phyloP scores from a whole-genome alignment of 2,113 vertebrate species.

The Apaloderma vittatum region DNA sequence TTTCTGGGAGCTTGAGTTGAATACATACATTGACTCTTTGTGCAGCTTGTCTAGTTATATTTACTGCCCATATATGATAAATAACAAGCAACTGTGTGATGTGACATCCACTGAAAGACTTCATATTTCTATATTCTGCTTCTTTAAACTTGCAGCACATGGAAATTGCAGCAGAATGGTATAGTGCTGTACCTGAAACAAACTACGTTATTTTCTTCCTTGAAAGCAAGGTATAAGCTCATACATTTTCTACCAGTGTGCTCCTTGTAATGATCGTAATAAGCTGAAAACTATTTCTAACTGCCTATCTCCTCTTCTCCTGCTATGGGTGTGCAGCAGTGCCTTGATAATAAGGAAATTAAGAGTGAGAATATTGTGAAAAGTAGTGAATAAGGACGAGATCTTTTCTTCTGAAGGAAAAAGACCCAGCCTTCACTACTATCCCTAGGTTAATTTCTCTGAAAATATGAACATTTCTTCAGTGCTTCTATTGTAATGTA shows the following conservation, averaged over 20 bases:
- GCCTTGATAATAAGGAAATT: not conserved
- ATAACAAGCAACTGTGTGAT: not conserved
- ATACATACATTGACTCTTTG: not conserved
- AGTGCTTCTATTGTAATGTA: not conserved
- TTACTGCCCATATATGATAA: not conserved
- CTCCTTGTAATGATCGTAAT: not conserved
- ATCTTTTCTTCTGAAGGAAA: not conserved
- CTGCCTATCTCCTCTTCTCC: not conserved
- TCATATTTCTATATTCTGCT: not conserved
- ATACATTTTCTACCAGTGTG: not conserved
- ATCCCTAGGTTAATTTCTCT: not conserved
- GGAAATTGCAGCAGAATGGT: not conserved
- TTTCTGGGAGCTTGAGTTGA: not conserved
- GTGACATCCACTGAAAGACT: not conserved
- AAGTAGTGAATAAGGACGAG: not conserved
- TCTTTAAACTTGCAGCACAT: not conserved
- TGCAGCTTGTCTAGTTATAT: not conserved
- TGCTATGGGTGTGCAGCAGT: not conserved
- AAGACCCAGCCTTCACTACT: not conserved
- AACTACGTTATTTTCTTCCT: not conserved
- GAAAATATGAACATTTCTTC: not conserved
- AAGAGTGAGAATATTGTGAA: not conserved
- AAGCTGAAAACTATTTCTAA: not conserved
- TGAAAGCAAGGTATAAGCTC: not conserved
- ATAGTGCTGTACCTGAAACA: not conserved